Conservation (phyloP, 1,140 invertebrate genomes). For the Panagrolaimus sp. region DNA sequence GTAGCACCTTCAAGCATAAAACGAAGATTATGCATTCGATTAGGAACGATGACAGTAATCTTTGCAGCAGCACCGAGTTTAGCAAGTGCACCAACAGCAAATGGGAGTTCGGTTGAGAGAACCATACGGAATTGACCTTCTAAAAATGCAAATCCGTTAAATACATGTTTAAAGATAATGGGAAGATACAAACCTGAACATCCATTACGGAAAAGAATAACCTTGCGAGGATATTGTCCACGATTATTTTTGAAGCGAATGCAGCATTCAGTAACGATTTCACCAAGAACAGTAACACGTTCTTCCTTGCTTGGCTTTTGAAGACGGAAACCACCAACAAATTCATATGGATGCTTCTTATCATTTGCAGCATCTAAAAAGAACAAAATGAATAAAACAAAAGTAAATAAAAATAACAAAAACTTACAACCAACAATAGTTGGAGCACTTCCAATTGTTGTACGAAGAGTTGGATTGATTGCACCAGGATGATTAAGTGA, state of each 20-base stretch:
- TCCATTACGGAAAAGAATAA: slow-evolving; percentile 38
- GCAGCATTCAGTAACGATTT: slow-evolving; percentile 30
- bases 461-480: slow-evolving; percentile 6
- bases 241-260: slow-evolving; percentile 12
- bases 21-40: slow-evolving; percentile 38
- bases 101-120: slow-evolving; percentile 37
- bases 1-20: slow-evolving; percentile 32
- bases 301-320: slow-evolving; percentile 31
- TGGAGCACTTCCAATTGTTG: slow-evolving; percentile 9
- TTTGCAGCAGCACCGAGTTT: not conserved
- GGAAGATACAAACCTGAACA: slow-evolving; percentile 35
- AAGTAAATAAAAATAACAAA: not conserved
- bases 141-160: not conserved
- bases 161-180: slow-evolving; percentile 11
- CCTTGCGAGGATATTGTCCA: slow-evolving; percentile 16
- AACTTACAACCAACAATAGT: not conserved
- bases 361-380: slow-evolving; percentile 33
- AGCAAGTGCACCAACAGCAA: slow-evolving; percentile 21
- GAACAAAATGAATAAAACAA: not conserved
- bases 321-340: slow-evolving; percentile 32
- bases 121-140: slow-evolving; percentile 23
- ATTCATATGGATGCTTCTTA: slow-evolving; percentile 23
- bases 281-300: slow-evolving; percentile 36
- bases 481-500: slow-evolving; percentile 18
- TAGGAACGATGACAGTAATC: slow-evolving; percentile 35